phyloP scores from a whole-genome alignment of 1,140 invertebrate genomes.

The Tetraneura akinire region DNA sequence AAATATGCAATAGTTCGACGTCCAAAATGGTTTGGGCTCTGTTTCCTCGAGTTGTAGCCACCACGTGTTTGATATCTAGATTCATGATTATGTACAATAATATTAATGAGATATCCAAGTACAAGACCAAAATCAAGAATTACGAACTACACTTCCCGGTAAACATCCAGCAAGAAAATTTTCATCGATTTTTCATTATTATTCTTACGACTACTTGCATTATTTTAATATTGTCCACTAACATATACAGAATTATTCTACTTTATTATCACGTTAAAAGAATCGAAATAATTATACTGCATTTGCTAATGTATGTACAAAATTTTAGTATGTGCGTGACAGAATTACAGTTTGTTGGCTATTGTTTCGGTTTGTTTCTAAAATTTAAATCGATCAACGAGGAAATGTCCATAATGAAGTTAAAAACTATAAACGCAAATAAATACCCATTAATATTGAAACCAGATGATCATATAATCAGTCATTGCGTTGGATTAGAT shows the following conservation, averaged over 20 bases:
- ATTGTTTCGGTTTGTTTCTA: conserved; percentile 12
- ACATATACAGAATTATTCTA: background rate
- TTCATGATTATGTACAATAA: background rate
- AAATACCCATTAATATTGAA: conserved; percentile 2
- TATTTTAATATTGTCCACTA: background rate
- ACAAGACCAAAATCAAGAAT: background rate
- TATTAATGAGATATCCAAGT: background rate
- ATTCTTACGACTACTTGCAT: background rate
- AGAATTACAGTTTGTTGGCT: background rate
- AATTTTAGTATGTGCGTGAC: background rate
- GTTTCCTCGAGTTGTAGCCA: background rate
- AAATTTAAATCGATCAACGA: conserved; percentile 25
- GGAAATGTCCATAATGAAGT: background rate
- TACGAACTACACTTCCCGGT: background rate
- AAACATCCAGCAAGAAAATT: background rate
- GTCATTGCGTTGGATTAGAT: too few species aligned
- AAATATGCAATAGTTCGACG: background rate
- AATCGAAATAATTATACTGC: too few species aligned
- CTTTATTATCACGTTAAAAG: background rate
- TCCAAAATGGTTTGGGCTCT: background rate
- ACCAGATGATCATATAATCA: background rate
- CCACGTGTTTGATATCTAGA: background rate
- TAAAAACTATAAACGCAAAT: background rate
- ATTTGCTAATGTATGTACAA: background rate
- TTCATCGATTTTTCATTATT: background rate